These are phyloP conservation scores for Limnephilus rhombicus DNA, from an alignment of 2,888 invertebrate species.

Conservation along the genomic window DNA sequence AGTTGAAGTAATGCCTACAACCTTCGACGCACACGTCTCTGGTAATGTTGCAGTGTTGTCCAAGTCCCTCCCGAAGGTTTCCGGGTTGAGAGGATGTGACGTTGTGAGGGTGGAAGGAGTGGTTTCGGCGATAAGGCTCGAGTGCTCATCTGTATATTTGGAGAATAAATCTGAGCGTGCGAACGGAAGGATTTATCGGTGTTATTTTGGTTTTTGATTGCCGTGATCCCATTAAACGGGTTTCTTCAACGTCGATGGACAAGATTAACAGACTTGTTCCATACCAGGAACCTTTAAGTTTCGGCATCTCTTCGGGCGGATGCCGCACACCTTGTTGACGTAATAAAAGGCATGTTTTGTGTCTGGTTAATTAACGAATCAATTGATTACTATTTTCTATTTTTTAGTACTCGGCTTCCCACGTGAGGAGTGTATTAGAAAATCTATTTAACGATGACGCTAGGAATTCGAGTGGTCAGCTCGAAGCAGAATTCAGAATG, in stretches of 20 bases:
- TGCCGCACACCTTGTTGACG: conserved; percentile 30
- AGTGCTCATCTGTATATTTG: neutral
- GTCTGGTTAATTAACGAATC: neutral
- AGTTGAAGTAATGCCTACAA: conserved; percentile 15
- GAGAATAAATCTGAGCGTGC: conserved; percentile 42
- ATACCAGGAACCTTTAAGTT: conserved; percentile 27
- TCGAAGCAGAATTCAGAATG: neutral
- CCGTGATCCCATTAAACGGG: conserved; percentile 60
- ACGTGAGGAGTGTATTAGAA: neutral
- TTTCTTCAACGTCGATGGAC: conserved; percentile 51
- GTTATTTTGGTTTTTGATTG: conserved; percentile 55
- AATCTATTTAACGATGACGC: neutral
- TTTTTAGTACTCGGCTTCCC: neutral
- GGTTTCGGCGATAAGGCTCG: neutral
- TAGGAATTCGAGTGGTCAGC: neutral
- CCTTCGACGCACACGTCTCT: neutral
- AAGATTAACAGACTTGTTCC: conserved; percentile 49
- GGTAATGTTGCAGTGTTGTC: neutral
- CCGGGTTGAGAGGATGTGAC: neutral
- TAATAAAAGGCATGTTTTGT: conserved; percentile 5
- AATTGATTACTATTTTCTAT: conserved; percentile 7
- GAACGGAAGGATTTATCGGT: conserved; percentile 58
- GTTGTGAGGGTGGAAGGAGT: neutral
- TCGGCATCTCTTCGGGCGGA: conserved; percentile 14
- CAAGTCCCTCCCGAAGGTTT: neutral